Base-by-base conservation (phyloP, 2,113 vertebrate genomes). In the Cryptotis parvus region DNA sequence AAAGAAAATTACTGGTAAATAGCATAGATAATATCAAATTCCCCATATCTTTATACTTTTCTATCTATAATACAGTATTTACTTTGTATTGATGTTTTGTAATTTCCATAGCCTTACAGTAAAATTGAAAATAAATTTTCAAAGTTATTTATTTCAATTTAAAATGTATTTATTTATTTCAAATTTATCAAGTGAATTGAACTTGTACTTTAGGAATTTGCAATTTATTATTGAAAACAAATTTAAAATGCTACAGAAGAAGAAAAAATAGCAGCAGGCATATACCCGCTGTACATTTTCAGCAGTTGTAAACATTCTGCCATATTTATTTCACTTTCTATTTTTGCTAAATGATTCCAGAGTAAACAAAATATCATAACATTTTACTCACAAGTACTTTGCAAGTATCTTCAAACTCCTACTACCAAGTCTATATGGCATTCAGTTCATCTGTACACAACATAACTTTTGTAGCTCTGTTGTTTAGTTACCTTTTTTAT, bases 241-340 rank as follows among this genome's bases (percentile, higher is more conserved):
- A 39, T 65, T 65, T 4, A 68, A 52, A 66, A 55, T 55, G 26
- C 0, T 52, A n/a, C 1, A 55, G 43, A 81, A 43, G 27, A 31
- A 84, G 35, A 61, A 61, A 35, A 6, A 66, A 70, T 9, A 41
- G 11, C 49, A 31, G 29, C 18, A 41, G 37, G 29, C 24, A 9
- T 66, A 37, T 41, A 33, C 6, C 12, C 6, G 12, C 15, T 31
- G 45, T 12, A 68, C 0, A 75, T 20, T 27, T n/a, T 1, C 9
- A 84, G 26, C 3, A 58, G 31, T 66, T 68, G 9, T 39, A 83
- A 65, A 49, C 39, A 58, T 24, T 11, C 90, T 58, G 20, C 12
- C 65, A 33, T 74, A 69, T 35, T 73, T 89, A 85, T 49, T 90
- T 96, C 3, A 31, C 3, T 88, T 92, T 81, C 73, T 35, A 55